Conservation (phyloP, 2,113 vertebrate genomes). For the Guaruba guarouba region DNA sequence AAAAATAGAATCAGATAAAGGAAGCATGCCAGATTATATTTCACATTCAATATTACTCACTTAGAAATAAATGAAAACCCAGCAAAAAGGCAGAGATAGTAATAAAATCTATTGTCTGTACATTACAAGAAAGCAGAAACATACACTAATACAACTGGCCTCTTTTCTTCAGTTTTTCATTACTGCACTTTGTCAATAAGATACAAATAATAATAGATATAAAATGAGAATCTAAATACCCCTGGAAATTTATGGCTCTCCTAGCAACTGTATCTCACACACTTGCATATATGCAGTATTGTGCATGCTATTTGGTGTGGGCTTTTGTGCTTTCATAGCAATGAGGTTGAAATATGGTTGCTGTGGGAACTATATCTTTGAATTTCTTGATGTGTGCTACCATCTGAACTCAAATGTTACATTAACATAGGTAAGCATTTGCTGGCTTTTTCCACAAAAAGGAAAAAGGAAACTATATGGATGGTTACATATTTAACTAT, state of each 20-base stretch:
- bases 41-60: background rate
- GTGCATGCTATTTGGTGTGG: background rate
- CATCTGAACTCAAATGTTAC: constrained; percentile 57
- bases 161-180: background rate
- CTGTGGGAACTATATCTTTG: constrained; percentile 63
- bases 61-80: background rate
- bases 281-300: background rate
- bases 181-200: background rate
- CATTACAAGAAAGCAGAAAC: background rate
- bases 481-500: background rate
- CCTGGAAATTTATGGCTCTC: constrained; percentile 29
- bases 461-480: background rate
- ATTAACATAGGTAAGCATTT: constrained; percentile 43
- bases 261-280: constrained; percentile 46
- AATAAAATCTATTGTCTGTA: background rate
- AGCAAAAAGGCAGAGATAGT: background rate
- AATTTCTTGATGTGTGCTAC: constrained; percentile 40
- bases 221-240: background rate
- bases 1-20: background rate
- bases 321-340: constrained; percentile 50
- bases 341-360: constrained; percentile 57
- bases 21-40: background rate
- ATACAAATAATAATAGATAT: background rate
- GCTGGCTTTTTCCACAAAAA: background rate
- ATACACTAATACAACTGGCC: background rate